Percentiles rank a stretch among this genome's conserved stretches.
phyloP scores from a whole-genome alignment of 2,888 invertebrate species.

The Antheraea yamamai region DNA sequence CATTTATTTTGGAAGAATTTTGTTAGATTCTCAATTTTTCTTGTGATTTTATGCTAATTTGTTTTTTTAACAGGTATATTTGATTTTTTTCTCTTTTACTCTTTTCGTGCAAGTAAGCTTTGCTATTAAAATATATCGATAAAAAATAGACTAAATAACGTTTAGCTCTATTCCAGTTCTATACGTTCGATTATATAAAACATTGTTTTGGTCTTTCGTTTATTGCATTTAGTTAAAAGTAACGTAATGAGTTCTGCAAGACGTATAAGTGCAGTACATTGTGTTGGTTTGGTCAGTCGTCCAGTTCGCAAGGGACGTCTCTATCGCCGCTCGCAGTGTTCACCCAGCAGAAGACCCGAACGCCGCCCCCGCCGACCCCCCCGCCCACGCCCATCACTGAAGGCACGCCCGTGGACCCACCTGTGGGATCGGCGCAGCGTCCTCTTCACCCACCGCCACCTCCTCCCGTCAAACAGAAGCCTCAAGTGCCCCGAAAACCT shows the following conservation, averaged over 20 bases:
- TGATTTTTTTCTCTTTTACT: constrained; percentile 38
- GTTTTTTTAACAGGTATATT: constrained; percentile 24
- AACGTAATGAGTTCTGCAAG: constrained; percentile 45
- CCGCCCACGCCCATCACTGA: constrained; percentile 46
- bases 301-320: constrained; percentile 66
- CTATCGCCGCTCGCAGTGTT: constrained; percentile 68
- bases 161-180: constrained; percentile 19
- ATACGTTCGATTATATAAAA: constrained; percentile 39
- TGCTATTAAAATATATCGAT: constrained; percentile 29
- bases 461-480: constrained; percentile 66
- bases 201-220: constrained; percentile 52
- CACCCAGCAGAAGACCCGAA: constrained; percentile 62
- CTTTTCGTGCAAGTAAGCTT: constrained; percentile 74
- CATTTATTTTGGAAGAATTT: constrained; percentile 82
- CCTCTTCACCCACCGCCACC: constrained; percentile 57
- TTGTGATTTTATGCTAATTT: constrained; percentile 43
- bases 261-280: constrained; percentile 60
- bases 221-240: constrained; percentile 38
- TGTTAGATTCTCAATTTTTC: constrained; percentile 49
- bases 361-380: constrained; percentile 50
- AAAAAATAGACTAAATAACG: constrained; percentile 11
- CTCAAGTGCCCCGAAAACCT: constrained; percentile 76
- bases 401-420: constrained; percentile 34
- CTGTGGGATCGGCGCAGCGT: constrained; percentile 39
- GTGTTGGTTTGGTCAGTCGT: constrained; percentile 78